Percentiles rank a stretch among this genome's conserved stretches.
Evolutionary conservation across 1,140 invertebrate species (phyloP).

Genomic region (Akabosia matsudoensis): DNA sequence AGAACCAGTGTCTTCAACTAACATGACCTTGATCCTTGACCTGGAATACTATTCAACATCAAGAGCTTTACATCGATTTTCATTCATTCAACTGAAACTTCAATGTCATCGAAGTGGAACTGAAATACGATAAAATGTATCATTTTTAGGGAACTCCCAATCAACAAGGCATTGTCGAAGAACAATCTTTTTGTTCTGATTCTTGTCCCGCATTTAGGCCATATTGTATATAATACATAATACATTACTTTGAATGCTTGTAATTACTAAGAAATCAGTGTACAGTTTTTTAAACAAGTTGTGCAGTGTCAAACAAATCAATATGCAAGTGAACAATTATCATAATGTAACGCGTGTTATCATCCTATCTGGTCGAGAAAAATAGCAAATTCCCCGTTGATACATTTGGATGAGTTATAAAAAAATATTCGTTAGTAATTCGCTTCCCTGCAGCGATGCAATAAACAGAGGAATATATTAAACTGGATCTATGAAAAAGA

Average conservation of each 20-base stretch:
- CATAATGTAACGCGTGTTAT: too few species aligned
- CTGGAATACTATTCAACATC: not conserved
- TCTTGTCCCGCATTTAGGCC: not conserved
- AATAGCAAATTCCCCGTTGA: too few species aligned
- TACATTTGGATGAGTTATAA: too few species aligned
- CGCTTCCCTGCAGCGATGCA: not conserved
- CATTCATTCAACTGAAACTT: not conserved
- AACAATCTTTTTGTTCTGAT: too few species aligned
- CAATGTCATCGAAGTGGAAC: not conserved
- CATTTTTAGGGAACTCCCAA: not conserved
- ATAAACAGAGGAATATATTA: not conserved
- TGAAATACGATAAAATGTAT: not conserved
- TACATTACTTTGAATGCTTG: not conserved
- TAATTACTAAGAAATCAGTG: not conserved
- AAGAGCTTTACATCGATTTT: not conserved
- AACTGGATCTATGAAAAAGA: not conserved
- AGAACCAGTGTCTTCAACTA: not conserved
- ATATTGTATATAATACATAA: not conserved
- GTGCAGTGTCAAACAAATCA: not conserved
- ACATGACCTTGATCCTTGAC: slow-evolving; percentile 7
- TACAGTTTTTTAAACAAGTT: not conserved
- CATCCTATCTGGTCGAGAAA: too few species aligned
- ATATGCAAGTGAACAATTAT: not conserved
- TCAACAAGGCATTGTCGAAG: not conserved
- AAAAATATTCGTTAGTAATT: too few species aligned